Evolutionary conservation across 2,888 invertebrate species (phyloP), one percentile per base, ranked within the genome.

Genomic region (Agrochola macilenta): DNA sequence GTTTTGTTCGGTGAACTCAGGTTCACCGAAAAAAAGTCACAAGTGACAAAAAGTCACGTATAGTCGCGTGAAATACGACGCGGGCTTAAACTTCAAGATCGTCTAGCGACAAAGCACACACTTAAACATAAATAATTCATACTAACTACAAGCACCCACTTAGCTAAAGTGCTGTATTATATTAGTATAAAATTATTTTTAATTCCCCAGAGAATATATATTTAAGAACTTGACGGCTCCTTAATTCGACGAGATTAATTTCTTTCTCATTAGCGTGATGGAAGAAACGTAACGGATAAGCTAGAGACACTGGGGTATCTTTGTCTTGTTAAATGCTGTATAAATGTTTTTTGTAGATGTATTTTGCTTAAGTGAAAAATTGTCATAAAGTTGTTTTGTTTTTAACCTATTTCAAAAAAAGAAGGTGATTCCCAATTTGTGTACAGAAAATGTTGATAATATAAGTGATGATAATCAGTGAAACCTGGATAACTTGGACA

Each of bases 241-340:
- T 85, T 85, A 81, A 86, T 78, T 86, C 69, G 2, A 52, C 2
- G 52, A 74, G 75, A 85, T 81, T 86, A 86, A 86, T 81, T 70
- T 69, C n/a, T 76, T 78, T 78, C 71, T 76, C 78, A 78, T 83
- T 86, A 83, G 65, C 66, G 49, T 73, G 74, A 85, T 84, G 81
- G 49, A 5, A 46, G 39, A 54, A 63, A 52, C 26, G 43, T 64
- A 76, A 74, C 69, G 81, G 60, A 74, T 83, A 81, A 78, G 49
- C 69, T 49, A 11, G 60, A 58, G 43, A 65, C 26, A 26, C 54
- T 69, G 58, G 17, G 5, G 17, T 39, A 30, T 57, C 64, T 84
- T 65, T 71, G 43, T 64, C n/a, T 74, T 69, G 61, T 35, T 64
- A 49, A 81, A 69, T 52, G 46, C 23, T 66, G 43, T 46, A 43